A percentile compares a stretch with the other conserved stretches of the same genome.
These are phyloP conservation scores for Rhagonycha fulva DNA, from an alignment of 2,888 invertebrate genomes.

Conservation along the genomic window DNA sequence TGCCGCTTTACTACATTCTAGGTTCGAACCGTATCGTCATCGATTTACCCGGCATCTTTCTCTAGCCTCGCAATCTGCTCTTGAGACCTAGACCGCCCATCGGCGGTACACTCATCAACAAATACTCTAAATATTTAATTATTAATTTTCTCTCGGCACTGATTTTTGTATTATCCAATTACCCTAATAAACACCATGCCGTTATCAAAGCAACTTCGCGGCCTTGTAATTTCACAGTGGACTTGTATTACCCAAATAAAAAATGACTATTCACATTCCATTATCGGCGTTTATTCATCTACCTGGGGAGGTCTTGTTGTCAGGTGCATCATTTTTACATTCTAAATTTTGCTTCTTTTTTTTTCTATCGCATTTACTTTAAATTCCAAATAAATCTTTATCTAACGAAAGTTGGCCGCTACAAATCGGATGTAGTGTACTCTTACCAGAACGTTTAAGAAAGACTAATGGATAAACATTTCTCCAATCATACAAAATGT, in stretches of 20 bases:
- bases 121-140: conserved; percentile 5
- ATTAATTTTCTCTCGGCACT: background rate
- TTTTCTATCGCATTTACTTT: background rate
- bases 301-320: background rate
- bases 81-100: conserved; percentile 13
- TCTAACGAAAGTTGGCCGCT: background rate
- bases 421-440: background rate
- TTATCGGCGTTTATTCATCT: background rate
- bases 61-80: conserved; percentile 25
- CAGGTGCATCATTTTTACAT: background rate
- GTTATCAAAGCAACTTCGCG: background rate
- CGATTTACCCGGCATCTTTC: conserved; percentile 34
- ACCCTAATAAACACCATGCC: background rate
- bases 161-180: background rate
- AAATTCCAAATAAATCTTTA: background rate
- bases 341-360: too few species aligned
- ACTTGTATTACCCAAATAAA: background rate
- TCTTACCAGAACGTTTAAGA: too few species aligned
- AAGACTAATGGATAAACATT: too few species aligned
- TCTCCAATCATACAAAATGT: too few species aligned
- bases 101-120: conserved; percentile 12
- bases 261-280: background rate
- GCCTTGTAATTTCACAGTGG: background rate
- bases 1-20: conserved; percentile 23
- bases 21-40: conserved; percentile 29